Evolutionary conservation across 2,888 invertebrate genomes (phyloP), one percentile per base, ranked within the genome.

Genomic region (Neelides folsomi): DNA sequence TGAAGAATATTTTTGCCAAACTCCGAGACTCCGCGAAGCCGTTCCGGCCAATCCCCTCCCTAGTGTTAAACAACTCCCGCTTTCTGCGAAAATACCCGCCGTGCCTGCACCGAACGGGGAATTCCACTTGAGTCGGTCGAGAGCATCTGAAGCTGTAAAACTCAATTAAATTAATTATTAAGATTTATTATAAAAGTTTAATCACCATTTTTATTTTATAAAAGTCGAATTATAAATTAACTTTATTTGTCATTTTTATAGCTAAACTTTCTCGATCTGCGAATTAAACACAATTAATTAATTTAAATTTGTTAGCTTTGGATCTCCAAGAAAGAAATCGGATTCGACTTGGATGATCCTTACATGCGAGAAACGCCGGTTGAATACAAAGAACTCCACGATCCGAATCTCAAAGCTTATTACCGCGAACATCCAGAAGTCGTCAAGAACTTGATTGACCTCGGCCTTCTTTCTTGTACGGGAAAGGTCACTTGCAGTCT

Each of bases 81-180:
- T 54, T 27, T 48, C 51, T 40, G 13, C 12, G 12, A 51, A 51
- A 19, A 38, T 54, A n/a, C 51, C 51, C 2, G 43, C 36, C 6
- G 20, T 51, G 1, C 54, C 54, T n/a, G 54, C 54, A 3, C 54
- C 54, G 4, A 34, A 36, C 19, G 54, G 54, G 1, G 44, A 44
- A 6, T 54, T 54, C 38, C 18, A 39, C 7, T 37, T 42, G 15
- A 54, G 47, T 40, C 15, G 42, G 18, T 42, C 47, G 4, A 27
- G 19, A 16, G 16, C 51, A 7, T 46, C 42, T 13, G 37, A 51
- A 35, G 41, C 41, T 16, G 51, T 54, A 34, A 36, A 20, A 18
- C 5, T 20, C 12, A 15, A 13, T 15, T n/a, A n/a, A n/a, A n/a
- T 10, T 36, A 36, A 12, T 12, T 10, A 12, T 12, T 12, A 36